Percentiles rank a stretch among this genome's conserved stretches.
Conservation (phyloP, 2,113 vertebrate genomes). For the Caretta caretta region DNA sequence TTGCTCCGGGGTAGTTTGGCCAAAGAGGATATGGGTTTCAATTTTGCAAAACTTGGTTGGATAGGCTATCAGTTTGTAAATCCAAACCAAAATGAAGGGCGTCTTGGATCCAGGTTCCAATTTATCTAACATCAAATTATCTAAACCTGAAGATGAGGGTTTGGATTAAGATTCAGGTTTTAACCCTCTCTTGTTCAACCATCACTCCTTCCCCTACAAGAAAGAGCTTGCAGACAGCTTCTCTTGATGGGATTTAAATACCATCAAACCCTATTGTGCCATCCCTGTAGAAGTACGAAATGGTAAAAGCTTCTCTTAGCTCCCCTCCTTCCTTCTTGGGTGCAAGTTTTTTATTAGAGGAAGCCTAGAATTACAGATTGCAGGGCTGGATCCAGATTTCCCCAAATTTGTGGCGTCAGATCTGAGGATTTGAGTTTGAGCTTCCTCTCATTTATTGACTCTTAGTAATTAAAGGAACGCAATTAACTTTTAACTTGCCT, state of each 20-base stretch:
- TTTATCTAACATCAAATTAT: not conserved
- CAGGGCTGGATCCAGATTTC: not conserved
- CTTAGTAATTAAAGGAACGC: not conserved
- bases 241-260: not conserved
- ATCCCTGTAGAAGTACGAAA: not conserved
- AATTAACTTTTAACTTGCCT: not conserved
- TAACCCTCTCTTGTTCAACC: not conserved
- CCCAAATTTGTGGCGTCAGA: not conserved
- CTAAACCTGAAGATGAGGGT: not conserved
- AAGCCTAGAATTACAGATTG: not conserved
- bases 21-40: conserved; percentile 41
- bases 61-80: conserved; percentile 35
- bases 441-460: not conserved
- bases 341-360: not conserved
- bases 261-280: not conserved
- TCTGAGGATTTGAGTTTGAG: not conserved
- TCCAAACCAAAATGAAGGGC: conserved; percentile 41
- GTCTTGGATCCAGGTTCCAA: not conserved
- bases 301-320: not conserved
- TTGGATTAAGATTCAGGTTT: not conserved
- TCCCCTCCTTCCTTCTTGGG: not conserved
- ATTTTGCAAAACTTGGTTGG: conserved; percentile 52
- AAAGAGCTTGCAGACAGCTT: not conserved
- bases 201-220: not conserved
- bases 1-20: conserved; percentile 35